Conservation (phyloP, 2,113 vertebrate genomes). For the Camarhynchus parvulus region DNA sequence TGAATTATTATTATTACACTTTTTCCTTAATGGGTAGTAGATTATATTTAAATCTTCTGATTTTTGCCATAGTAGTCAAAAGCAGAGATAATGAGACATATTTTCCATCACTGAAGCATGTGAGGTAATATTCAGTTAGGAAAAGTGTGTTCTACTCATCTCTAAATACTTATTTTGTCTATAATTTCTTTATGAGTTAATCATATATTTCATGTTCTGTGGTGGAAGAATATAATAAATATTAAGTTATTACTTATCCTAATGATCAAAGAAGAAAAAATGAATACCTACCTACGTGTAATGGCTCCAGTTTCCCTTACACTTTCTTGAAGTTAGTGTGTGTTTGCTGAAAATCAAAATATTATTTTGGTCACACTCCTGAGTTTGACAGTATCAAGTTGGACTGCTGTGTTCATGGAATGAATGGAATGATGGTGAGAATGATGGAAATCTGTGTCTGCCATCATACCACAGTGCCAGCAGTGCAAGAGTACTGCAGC, state of each 20-base stretch:
- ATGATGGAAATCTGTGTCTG: neutral
- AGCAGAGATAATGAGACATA: neutral
- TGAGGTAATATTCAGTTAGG: neutral
- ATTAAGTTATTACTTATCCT: neutral
- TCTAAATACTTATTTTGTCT: neutral
- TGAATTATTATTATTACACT: neutral
- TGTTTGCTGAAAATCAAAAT: neutral
- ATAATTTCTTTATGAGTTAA: neutral
- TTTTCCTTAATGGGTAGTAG: neutral
- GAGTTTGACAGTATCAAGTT: neutral
- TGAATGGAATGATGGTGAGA: neutral
- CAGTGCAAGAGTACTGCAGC: neutral
- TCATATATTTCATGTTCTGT: neutral
- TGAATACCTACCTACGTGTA: neutral
- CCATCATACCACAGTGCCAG: neutral
- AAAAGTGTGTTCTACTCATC: neutral
- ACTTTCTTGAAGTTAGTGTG: neutral
- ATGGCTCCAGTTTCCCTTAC: neutral
- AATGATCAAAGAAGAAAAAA: neutral
- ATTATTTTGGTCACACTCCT: neutral
- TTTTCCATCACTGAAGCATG: neutral
- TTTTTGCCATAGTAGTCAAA: neutral
- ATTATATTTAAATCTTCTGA: neutral
- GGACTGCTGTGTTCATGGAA: neutral
- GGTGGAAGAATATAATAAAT: neutral